A percentile compares a stretch with the other conserved stretches of the same genome.
phyloP scores from a whole-genome alignment of 1,140 invertebrate species.

The Metaphire vulgaris region DNA sequence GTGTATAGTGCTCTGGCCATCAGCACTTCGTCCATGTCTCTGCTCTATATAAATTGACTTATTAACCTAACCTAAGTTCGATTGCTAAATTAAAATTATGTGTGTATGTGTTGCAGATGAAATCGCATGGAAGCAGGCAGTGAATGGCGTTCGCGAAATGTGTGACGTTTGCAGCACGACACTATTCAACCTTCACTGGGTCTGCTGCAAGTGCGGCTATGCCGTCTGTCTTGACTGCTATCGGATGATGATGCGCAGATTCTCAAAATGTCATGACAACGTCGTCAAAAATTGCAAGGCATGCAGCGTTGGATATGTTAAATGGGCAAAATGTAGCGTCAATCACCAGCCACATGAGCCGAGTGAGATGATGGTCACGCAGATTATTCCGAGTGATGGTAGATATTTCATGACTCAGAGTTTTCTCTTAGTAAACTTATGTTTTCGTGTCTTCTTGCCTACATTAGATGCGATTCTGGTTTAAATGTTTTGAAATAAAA shows the following conservation, averaged over 20 bases:
- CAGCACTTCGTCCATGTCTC: too few species aligned
- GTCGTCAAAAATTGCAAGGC: neutral
- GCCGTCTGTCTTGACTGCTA: constrained; percentile 96
- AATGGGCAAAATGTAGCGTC: constrained; percentile 75
- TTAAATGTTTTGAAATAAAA: too few species aligned
- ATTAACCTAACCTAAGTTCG: too few species aligned
- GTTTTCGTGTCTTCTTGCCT: too few species aligned
- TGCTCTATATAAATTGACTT: too few species aligned
- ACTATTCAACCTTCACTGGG: constrained; percentile 96
- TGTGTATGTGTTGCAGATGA: constrained; percentile 39
- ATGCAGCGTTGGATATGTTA: neutral
- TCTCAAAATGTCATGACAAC: neutral
- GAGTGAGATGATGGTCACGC: constrained; percentile 81
- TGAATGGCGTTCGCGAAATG: constrained; percentile 92
- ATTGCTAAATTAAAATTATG: too few species aligned
- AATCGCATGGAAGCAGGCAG: constrained; percentile 78
- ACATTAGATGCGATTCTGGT: too few species aligned
- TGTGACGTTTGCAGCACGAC: constrained; percentile 98
- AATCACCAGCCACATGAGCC: constrained; percentile 67
- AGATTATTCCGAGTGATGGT: constrained; percentile 84
- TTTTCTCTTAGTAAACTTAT: too few species aligned
- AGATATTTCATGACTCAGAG: constrained; percentile 23
- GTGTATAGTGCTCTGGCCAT: too few species aligned
- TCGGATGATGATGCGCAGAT: constrained; percentile 44
- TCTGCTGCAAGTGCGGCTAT: constrained; percentile 92